Percentiles rank a stretch among this genome's conserved stretches.
These are phyloP conservation scores for Harpagus bidentatus DNA, from an alignment of 2,113 vertebrate species.

Conservation along the genomic window DNA sequence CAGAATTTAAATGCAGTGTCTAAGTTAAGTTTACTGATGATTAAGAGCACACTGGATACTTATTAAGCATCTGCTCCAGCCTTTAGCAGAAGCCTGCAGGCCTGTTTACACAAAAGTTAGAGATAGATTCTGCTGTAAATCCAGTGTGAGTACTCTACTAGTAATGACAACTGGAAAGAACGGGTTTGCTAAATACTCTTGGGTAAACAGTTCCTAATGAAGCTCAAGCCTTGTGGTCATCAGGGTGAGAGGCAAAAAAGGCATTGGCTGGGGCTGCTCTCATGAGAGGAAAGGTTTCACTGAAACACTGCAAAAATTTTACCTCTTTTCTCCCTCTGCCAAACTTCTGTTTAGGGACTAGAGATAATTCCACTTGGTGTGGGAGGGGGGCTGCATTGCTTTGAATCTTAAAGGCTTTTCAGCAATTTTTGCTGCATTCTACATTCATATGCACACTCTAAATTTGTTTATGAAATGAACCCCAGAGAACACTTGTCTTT, in stretches of 20 bases:
- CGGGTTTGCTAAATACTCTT: neutral
- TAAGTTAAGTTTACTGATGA: neutral
- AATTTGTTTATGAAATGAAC: neutral
- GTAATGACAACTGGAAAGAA: neutral
- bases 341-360: neutral
- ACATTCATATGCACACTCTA: neutral
- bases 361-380: neutral
- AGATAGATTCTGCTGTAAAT: neutral
- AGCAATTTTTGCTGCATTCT: neutral
- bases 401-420: neutral
- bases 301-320: neutral
- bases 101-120: neutral
- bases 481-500: neutral
- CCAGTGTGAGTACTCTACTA: neutral
- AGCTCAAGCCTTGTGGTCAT: neutral
- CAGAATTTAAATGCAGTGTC: neutral
- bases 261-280: neutral
- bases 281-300: neutral
- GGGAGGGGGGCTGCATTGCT: neutral
- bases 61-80: neutral
- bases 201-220: neutral
- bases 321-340: neutral
- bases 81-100: neutral
- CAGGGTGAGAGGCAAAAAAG: neutral
- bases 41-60: neutral